Base-by-base conservation (phyloP, 2,888 invertebrate genomes). In the Plebejus melissa region DNA sequence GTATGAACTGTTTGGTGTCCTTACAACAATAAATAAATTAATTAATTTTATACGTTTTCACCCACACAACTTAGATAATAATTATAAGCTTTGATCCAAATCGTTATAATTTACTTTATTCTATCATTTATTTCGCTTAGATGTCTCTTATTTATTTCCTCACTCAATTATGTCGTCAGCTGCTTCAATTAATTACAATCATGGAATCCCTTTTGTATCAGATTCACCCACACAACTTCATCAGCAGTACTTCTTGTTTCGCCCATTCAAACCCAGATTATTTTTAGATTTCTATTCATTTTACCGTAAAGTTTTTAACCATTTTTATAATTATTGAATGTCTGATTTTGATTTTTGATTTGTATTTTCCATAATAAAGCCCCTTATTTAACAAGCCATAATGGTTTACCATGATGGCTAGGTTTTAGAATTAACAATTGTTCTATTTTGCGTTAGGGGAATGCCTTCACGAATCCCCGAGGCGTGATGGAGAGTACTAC, bases 181-280 rank as follows among this genome's bases (percentile, higher is more conserved):
- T 54, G 54, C 54, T 16, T 16, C 4, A 54, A 54, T 54, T 54
- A 54, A 32, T 50, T 72, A 50, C 50, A 38, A 72, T 50, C 36
- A 70, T 70, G 41, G 41, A 70, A 70, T 70, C 70, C 16, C 41
- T 70, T 70, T 36, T 70, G 70, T 38, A 70, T 41, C 70, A 38
- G 38, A 36, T 28, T n/a, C 70, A 70, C 6, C 72, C 13, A 72
- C 72, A 72, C 6, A 54, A 41, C 28, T 54, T 50, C 32, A 16
- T 72, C 54, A 54, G 41, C 16, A 3, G 46, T 46, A 28, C 50
- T 32, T 72, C 54, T 0, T 16, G 41, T 54, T 54, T 13, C 54
- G 54, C 16, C 54, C 54, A 54, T 54, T 54, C 54, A 54, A 4
- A 54, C 4, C 54, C 16, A 4, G 4, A 54, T 54, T 54, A 16